Conservation (phyloP, 2,113 vertebrate genomes). For the Muscicapa adusta region DNA sequence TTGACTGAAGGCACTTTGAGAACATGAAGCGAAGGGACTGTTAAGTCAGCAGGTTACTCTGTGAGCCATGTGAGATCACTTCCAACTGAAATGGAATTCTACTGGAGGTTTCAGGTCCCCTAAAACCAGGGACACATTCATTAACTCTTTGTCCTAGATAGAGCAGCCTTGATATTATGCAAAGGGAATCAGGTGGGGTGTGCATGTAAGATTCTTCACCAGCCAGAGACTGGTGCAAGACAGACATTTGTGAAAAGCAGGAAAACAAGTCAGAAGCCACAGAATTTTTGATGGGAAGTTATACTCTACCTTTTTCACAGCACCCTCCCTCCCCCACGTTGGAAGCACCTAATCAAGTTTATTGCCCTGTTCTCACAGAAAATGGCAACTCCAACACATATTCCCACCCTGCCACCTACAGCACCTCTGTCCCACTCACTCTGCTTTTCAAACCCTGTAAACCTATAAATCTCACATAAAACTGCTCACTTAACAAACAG, state of each 20-base stretch:
- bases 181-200: not conserved
- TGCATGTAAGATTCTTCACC: not conserved
- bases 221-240: not conserved
- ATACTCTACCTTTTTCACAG: not conserved
- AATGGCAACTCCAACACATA: not conserved
- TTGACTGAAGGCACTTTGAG: not conserved
- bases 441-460: not conserved
- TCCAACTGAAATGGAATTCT: not conserved
- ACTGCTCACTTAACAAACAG: not conserved
- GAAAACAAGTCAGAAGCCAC: not conserved
- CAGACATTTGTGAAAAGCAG: not conserved
- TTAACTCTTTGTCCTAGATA: slow-evolving; percentile 4
- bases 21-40: not conserved
- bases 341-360: not conserved
- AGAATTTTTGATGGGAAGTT: not conserved
- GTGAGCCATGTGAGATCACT: not conserved
- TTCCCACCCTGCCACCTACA: not conserved
- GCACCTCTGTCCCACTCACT: not conserved
- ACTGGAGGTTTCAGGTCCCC: not conserved
- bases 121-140: not conserved
- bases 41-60: not conserved
- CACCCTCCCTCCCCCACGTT: accelerated
- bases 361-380: not conserved
- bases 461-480: not conserved
- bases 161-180: not conserved